Evolutionary conservation across 2,888 invertebrate genomes (phyloP), one percentile per base, ranked within the genome.

Genomic region (Cheilosia impressa): DNA sequence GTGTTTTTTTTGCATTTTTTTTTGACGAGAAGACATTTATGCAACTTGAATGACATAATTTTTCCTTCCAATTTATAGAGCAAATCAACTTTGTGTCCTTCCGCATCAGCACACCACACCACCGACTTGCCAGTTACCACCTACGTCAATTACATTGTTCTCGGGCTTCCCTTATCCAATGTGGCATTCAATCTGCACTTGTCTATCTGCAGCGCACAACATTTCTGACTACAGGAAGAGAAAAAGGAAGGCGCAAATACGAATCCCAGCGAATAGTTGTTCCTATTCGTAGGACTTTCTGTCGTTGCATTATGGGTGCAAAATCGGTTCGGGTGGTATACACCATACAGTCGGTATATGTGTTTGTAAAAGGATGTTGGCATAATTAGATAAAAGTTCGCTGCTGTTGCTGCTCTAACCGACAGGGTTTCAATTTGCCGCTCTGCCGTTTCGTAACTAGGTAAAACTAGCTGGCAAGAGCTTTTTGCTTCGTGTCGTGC

Each of bases 371-470:
- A 69, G 55, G 60, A 63, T 73, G 83, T 79, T 83, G 79, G 58
- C 73, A 80, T 84, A 80, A 84, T 84, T 84, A 84, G 84, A 84
- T 84, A 84, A 75, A 84, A 84, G 52, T 79, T 80, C 41, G 69
- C 58, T 75, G 63, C 66, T 82, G 76, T 69, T 65, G 58, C 57
- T 58, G 63, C 41, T 65, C 19, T 38, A 55, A 13, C 53, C 41
- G 55, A 22, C 65, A 52, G 52, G 47, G n/a, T 19, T 41, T 53
- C 72, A 52, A 38, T 62, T 41, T 62, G 69, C 34, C 58, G 41
- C n/a, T 71, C 4, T 31, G 71, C n/a, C 60, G 53, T 78, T 38
- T 38, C 53, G 60, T 66, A 71, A 65, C 24, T 66, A 45, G 22
- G 47, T 63, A 62, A 27, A 41, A 53, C 19, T 58, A 60, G 63